Percentiles rank a stretch among this genome's conserved stretches.
Evolutionary conservation across 2,888 invertebrate species (phyloP).

Genomic region (Amphipoea lucens): DNA sequence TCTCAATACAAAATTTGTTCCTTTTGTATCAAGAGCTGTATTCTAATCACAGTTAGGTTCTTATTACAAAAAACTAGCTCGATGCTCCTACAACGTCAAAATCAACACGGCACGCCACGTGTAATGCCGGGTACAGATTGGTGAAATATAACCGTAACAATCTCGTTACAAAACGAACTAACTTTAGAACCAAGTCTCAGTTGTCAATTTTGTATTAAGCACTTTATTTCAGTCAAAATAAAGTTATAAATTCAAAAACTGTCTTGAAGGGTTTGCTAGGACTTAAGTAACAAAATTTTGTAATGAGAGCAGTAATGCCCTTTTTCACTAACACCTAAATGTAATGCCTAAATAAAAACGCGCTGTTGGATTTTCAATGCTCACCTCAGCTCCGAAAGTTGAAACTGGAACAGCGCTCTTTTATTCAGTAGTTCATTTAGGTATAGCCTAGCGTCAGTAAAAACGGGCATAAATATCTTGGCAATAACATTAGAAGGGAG

Average conservation of each 20-base stretch:
- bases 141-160: neutral
- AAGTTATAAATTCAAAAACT: neutral
- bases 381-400: no score
- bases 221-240: neutral
- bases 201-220: neutral
- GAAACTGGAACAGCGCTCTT: neutral
- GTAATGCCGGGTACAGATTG: neutral
- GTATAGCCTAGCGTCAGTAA: neutral
- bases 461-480: neutral
- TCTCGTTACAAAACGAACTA: neutral
- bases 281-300: neutral
- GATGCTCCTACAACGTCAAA: neutral
- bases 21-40: neutral
- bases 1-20: neutral
- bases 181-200: neutral
- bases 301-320: neutral
- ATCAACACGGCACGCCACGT: neutral
- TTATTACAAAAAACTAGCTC: neutral
- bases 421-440: neutral
- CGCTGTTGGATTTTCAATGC: neutral
- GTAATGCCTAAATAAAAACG: neutral
- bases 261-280: neutral
- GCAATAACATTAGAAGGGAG: constrained; percentile 19
- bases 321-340: no score
- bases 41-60: neutral